Conservation (phyloP, 1,140 invertebrate species). For the Drosophila azteca region DNA sequence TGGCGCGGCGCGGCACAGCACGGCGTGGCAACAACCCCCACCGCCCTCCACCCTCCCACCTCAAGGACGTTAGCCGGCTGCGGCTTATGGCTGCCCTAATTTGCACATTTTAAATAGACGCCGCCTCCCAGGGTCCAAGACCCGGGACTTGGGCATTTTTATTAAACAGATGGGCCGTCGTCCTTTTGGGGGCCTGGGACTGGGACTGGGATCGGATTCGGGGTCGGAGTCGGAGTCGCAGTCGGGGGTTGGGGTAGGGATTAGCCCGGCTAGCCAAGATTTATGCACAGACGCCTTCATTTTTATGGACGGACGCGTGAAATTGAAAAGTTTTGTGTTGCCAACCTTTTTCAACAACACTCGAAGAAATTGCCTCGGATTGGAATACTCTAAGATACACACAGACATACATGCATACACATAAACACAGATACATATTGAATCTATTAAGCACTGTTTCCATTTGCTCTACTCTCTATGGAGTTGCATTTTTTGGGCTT, state of each 20-base stretch:
- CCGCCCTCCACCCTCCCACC: neutral
- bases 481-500: too few species aligned
- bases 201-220: neutral
- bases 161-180: slow-evolving; percentile 55
- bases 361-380: neutral
- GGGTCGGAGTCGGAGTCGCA: too few species aligned
- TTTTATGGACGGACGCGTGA: slow-evolving; percentile 65
- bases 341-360: slow-evolving; percentile 18
- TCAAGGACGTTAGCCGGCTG: slow-evolving; percentile 46
- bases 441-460: too few species aligned
- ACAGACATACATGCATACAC: neutral
- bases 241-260: slow-evolving; percentile 30
- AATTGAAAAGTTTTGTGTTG: slow-evolving; percentile 72
- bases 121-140: neutral
- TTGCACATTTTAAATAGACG: slow-evolving; percentile 80
- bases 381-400: too few species aligned
- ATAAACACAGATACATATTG: too few species aligned
- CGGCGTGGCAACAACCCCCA: neutral
- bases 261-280: slow-evolving; percentile 67
- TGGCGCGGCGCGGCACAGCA: slow-evolving; percentile 7
- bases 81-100: slow-evolving; percentile 74
- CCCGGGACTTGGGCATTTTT: slow-evolving; percentile 49
- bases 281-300: slow-evolving; percentile 71
- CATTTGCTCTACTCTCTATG: too few species aligned
- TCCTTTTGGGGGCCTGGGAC: slow-evolving; percentile 1